A percentile compares a stretch with the other conserved stretches of the same genome.
Evolutionary conservation across 2,888 invertebrate genomes (phyloP).

Genomic region (Scaptomyza polygonia): DNA sequence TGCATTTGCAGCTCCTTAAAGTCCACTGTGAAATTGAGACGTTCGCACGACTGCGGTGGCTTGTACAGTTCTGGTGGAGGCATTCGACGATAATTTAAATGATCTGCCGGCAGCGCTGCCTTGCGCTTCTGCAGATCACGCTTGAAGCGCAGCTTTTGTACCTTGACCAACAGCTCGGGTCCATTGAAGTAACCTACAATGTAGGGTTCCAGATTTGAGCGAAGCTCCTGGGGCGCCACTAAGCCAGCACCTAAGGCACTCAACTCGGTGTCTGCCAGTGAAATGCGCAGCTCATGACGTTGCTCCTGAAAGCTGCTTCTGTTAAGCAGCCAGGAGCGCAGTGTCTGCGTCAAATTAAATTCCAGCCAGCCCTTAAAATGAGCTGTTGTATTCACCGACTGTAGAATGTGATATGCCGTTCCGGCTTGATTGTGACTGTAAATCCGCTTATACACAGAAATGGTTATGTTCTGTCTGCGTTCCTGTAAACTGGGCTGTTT

Average conservation of each 20-base stretch:
- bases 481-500: slow-evolving; percentile 83
- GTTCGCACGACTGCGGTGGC: slow-evolving; percentile 90
- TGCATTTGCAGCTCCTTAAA: slow-evolving; percentile 95
- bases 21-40: slow-evolving; percentile 94
- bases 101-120: slow-evolving; percentile 43
- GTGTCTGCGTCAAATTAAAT: slow-evolving; percentile 91
- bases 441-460: slow-evolving; percentile 72
- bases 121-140: slow-evolving; percentile 84
- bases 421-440: slow-evolving; percentile 42
- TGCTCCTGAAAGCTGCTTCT: slow-evolving; percentile 39
- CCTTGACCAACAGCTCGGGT: slow-evolving; percentile 87
- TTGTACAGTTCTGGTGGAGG: slow-evolving; percentile 52
- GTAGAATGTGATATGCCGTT: slow-evolving; percentile 88
- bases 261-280: slow-evolving; percentile 85
- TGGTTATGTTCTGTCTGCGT: slow-evolving; percentile 55
- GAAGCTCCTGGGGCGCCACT: slow-evolving; percentile 85
- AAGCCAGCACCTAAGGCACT: slow-evolving; percentile 90
- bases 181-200: slow-evolving; percentile 94
- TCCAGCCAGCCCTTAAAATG: slow-evolving; percentile 93
- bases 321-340: slow-evolving; percentile 89
- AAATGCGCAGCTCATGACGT: slow-evolving; percentile 70
- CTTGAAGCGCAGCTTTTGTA: slow-evolving; percentile 82
- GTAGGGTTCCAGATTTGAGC: slow-evolving; percentile 91
- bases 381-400: slow-evolving; percentile 89
- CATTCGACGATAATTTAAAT: background rate